These are phyloP conservation scores for Papilio polyxenes DNA, from an alignment of 1,140 invertebrate species.

Conservation along the genomic window DNA sequence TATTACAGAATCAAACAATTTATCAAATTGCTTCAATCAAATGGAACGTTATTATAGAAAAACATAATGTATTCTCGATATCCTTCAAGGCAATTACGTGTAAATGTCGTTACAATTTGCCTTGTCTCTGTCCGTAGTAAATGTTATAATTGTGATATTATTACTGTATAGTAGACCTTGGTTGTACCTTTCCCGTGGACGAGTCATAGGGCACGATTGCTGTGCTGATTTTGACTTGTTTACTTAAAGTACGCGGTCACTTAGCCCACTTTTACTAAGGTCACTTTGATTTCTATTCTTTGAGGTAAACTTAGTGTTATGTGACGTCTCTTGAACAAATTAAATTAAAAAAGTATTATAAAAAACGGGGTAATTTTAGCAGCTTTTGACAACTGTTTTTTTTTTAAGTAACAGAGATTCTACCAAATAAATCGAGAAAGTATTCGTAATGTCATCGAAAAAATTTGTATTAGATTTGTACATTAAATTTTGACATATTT, in stretches of 20 bases:
- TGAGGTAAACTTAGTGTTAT: not conserved
- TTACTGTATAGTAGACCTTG: not conserved
- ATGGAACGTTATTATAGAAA: not conserved
- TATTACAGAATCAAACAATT: not conserved
- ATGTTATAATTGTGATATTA: not conserved
- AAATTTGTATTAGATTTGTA: no score
- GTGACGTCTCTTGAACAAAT: no score
- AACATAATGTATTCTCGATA: constrained; percentile 10
- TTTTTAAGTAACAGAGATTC: no score
- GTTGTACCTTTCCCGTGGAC: constrained; percentile 16
- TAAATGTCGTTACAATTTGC: constrained; percentile 36
- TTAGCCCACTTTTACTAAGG: not conserved
- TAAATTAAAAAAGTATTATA: no score
- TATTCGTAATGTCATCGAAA: no score
- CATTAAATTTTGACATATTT: no score
- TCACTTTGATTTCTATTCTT: not conserved
- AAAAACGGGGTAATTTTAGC: no score
- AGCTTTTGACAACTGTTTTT: no score
- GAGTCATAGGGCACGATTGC: constrained; percentile 14
- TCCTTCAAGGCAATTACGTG: constrained; percentile 28
- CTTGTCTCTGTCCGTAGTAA: constrained; percentile 20
- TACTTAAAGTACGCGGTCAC: not conserved
- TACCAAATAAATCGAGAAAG: no score
- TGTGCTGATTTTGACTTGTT: constrained; percentile 1
- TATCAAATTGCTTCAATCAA: not conserved